Evolutionary conservation across 2,797 vertebrate genomes (phyloP).

Genomic region (Sorex maritimensis): DNA sequence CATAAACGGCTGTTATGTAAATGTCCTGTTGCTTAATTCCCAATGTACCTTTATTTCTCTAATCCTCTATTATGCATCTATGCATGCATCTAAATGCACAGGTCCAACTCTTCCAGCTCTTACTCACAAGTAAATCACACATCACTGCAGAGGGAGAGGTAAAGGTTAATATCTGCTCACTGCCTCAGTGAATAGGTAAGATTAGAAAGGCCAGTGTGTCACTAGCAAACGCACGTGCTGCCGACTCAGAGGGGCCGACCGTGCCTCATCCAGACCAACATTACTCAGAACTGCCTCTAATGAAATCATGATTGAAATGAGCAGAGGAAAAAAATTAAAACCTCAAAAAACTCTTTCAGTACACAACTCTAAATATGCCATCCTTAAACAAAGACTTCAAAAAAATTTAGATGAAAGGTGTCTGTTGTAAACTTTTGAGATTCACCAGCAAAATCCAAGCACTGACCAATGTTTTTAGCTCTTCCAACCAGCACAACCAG

Average conservation of each 20-base stretch:
- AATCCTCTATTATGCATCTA: slow-evolving; percentile 72
- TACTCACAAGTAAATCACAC: neutral
- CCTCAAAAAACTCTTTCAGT: slow-evolving; percentile 84
- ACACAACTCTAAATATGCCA: slow-evolving; percentile 57
- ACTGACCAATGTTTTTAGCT: slow-evolving; percentile 62
- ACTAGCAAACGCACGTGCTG: neutral
- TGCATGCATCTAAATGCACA: no score
- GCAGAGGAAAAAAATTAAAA: slow-evolving; percentile 74
- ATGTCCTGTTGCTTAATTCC: slow-evolving; percentile 82
- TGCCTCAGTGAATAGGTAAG: neutral
- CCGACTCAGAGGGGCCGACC: slow-evolving; percentile 69
- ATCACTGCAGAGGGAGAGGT: neutral
- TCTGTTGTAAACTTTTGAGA: neutral
- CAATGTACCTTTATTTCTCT: slow-evolving; percentile 80
- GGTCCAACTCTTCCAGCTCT: neutral
- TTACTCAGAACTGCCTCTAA: slow-evolving; percentile 86
- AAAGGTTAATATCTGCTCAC: slow-evolving; percentile 3
- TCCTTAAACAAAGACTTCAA: slow-evolving; percentile 78
- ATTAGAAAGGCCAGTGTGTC: neutral
- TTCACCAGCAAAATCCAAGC: slow-evolving; percentile 72
- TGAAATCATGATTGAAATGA: slow-evolving; percentile 81
- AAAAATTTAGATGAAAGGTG: neutral
- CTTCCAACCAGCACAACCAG: slow-evolving; percentile 56
- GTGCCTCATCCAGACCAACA: slow-evolving; percentile 65
- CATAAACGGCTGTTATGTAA: slow-evolving; percentile 81